Conservation (phyloP, 2,113 vertebrate species). For the Cololabis saira region DNA sequence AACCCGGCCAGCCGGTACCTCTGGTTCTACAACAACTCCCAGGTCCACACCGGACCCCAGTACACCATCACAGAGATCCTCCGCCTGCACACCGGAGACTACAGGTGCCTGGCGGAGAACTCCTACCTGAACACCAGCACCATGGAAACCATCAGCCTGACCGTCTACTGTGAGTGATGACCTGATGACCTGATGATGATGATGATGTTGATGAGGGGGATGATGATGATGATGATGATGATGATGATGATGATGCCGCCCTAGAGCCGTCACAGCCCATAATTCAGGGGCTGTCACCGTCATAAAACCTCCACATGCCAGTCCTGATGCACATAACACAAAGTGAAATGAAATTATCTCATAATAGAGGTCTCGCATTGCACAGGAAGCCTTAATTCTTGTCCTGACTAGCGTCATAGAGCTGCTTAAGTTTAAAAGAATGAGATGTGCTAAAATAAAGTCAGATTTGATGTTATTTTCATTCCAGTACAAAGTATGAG, state of each 20-base stretch:
- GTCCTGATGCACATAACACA: too few relatives aligned
- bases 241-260: slow-evolving; percentile 12
- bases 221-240: slow-evolving; percentile 1
- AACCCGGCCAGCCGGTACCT: slow-evolving; percentile 89
- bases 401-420: too few relatives aligned
- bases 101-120: slow-evolving; percentile 91
- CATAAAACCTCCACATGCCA: not conserved
- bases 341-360: too few relatives aligned
- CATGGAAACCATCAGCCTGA: slow-evolving; percentile 86
- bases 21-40: slow-evolving; percentile 91
- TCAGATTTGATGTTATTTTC: too few relatives aligned
- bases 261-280: not conserved
- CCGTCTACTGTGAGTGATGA: slow-evolving; percentile 91
- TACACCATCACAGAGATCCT: slow-evolving; percentile 83
- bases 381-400: too few relatives aligned
- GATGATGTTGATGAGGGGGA: slow-evolving; percentile 15
- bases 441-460: too few relatives aligned
- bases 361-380: too few relatives aligned
- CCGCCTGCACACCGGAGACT: slow-evolving; percentile 86
- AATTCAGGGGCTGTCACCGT: not conserved
- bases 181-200: too few relatives aligned
- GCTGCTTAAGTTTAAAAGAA: too few relatives aligned
- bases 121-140: slow-evolving; percentile 85
- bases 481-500: too few relatives aligned
- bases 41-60: slow-evolving; percentile 83